Evolutionary conservation across 2,888 invertebrate genomes (phyloP).

Genomic region (Drosophila kambysellisi): DNA sequence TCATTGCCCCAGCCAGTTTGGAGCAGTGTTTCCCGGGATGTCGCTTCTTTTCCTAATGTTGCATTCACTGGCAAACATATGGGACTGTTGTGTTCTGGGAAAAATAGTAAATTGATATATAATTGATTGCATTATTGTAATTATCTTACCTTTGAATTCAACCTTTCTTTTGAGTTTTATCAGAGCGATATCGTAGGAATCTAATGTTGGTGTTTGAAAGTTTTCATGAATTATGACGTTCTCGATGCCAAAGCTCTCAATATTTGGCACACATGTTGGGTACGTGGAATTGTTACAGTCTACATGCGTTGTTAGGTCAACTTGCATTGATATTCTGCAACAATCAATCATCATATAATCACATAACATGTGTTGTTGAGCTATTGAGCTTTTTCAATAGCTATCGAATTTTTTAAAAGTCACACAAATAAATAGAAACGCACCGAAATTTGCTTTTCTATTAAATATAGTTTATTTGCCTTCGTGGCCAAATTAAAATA

Average conservation of each 20-base stretch:
- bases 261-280: not conserved
- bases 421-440: no score
- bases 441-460: no score
- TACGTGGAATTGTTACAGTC: not conserved
- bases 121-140: not conserved
- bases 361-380: no score
- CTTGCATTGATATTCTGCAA: no score
- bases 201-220: rapidly evolving
- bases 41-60: conserved; percentile 6
- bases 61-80: conserved; percentile 35
- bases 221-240: conserved; percentile 8
- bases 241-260: conserved; percentile 10
- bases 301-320: not conserved
- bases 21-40: not conserved
- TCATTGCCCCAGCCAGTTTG: not conserved
- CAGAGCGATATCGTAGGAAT: conserved; percentile 27
- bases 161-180: conserved; percentile 19
- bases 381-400: no score
- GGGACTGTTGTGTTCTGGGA: conserved; percentile 21
- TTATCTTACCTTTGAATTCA: conserved; percentile 12
- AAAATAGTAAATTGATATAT: no score
- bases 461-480: no score
- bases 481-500: no score
- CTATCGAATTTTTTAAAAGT: no score
- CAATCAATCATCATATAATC: no score